Evolutionary conservation across 2,113 vertebrate genomes (phyloP), one percentile per base, ranked within the genome.

Genomic region (Egretta garzetta): DNA sequence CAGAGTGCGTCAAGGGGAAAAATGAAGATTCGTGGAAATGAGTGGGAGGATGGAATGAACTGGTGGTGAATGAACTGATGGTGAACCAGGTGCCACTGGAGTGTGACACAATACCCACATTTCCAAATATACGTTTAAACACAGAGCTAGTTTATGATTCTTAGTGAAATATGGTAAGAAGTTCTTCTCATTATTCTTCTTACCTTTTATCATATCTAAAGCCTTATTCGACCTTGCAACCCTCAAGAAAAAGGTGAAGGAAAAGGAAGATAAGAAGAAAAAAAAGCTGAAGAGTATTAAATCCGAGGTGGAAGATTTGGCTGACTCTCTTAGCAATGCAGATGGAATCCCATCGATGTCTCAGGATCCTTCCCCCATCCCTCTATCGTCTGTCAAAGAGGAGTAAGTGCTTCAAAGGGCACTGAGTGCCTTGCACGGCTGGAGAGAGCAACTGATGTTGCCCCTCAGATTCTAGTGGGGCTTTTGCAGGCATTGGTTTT

Each of bases 201-300:
- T 32, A 37, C 47, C 56, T 96, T 93, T 67, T 27, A 22, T 94
- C n/a, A 2, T 37, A 22, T 66, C 70, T 55, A 39, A 75, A 98
- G 99, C 99, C 0, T 98, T 99, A 11, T 99, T 99, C 59, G 99
- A 99, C 88, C 97, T 99, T 33, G 98, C 98, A 16, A 96, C 99
- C 64, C 98, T 99, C 41, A 99, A 99, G 98, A 99, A 99, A 95
- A 99, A 98, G 60, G 98, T 99, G 23, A 99, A 98, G 95, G 98
- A 99, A 43, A 98, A 98, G 76, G 99, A 99, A 66, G 99, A 99
- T 70, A 99, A 98, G 96, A 99, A 98, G 93, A 99, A 98, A 95
- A 99, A 99, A 96, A 99, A 99, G 97, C 95, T 99, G 81, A 99
- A 99, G 90, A 93, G 98, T 15, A 98, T 99, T 90, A 99, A 99